Percentiles rank a stretch among this genome's conserved stretches.
phyloP scores from a whole-genome alignment of 1,140 invertebrate genomes.

The Orius insidiosus region DNA sequence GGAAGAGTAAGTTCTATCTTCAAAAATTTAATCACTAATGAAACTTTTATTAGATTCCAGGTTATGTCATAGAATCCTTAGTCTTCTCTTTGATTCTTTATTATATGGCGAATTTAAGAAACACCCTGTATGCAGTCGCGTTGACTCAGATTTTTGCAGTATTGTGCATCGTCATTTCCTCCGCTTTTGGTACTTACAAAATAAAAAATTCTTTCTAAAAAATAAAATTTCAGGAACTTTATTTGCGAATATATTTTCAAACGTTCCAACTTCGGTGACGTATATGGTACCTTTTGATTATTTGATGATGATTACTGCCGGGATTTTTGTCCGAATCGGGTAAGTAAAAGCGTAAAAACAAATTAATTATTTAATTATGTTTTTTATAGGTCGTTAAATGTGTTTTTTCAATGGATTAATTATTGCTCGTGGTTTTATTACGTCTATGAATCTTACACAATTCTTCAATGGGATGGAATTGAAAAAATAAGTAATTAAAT shows the following conservation, averaged over 20 bases:
- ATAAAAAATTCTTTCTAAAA: too few species aligned
- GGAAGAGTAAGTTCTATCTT: constrained; percentile 44
- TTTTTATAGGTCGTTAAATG: neutral
- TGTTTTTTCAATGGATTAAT: constrained; percentile 45
- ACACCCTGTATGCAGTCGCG: constrained; percentile 43
- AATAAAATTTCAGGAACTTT: too few species aligned
- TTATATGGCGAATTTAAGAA: constrained; percentile 53
- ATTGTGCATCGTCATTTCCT: constrained; percentile 64
- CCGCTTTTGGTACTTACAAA: constrained; percentile 70
- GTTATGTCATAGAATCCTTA: constrained; percentile 54
- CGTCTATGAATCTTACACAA: constrained; percentile 71
- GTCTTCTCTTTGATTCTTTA: constrained; percentile 61
- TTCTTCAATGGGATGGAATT: constrained; percentile 58
- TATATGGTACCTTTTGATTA: constrained; percentile 78
- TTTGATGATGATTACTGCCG: constrained; percentile 71
- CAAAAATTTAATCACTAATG: neutral
- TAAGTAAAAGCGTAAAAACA: constrained; percentile 27
- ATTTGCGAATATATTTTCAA: constrained; percentile 67
- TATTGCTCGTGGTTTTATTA: constrained; percentile 88
- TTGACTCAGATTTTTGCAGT: constrained; percentile 46
- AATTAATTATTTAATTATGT: too few species aligned
- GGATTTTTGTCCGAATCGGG: constrained; percentile 66
- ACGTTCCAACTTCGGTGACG: constrained; percentile 57
- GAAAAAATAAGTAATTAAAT: constrained; percentile 66
- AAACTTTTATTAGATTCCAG: constrained; percentile 42